Conservation (phyloP, 1,140 invertebrate genomes). For the Drosophila auraria region DNA sequence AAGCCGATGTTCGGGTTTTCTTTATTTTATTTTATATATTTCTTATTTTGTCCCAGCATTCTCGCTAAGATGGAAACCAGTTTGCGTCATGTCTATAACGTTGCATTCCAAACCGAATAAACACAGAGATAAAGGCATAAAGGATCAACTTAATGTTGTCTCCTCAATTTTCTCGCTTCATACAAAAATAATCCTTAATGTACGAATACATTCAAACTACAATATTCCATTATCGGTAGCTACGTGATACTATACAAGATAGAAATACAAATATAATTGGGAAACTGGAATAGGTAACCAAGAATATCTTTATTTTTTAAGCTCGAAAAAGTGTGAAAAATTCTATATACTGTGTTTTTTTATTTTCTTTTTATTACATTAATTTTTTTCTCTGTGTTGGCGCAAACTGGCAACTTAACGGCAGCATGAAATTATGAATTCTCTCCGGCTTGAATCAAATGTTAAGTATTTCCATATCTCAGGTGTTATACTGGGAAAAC, state of each 20-base stretch:
- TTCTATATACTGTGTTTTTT: no score
- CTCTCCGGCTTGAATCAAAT: neutral
- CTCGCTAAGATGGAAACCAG: slow-evolving; percentile 37
- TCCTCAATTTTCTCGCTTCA: neutral
- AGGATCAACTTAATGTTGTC: neutral
- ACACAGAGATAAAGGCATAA: neutral
- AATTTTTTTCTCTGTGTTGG: no score
- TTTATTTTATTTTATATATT: slow-evolving; percentile 42
- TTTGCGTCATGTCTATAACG: slow-evolving; percentile 2
- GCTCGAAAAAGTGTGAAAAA: no score
- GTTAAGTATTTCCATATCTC: neutral
- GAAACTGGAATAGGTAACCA: no score
- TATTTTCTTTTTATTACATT: no score
- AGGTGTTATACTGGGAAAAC: neutral
- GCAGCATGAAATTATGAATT: slow-evolving; percentile 3
- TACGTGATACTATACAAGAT: no score
- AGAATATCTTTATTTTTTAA: no score
- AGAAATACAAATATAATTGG: no score
- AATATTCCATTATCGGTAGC: no score
- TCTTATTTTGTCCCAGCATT: slow-evolving; percentile 9
- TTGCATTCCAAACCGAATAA: neutral
- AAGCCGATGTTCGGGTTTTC: slow-evolving; percentile 34
- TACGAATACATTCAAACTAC: no score
- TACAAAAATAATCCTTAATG: neutral
- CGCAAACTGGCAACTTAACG: neutral